Evolutionary conservation across 2,113 vertebrate species (phyloP), one percentile per base, ranked within the genome.

Genomic region (Catagonus wagneri): DNA sequence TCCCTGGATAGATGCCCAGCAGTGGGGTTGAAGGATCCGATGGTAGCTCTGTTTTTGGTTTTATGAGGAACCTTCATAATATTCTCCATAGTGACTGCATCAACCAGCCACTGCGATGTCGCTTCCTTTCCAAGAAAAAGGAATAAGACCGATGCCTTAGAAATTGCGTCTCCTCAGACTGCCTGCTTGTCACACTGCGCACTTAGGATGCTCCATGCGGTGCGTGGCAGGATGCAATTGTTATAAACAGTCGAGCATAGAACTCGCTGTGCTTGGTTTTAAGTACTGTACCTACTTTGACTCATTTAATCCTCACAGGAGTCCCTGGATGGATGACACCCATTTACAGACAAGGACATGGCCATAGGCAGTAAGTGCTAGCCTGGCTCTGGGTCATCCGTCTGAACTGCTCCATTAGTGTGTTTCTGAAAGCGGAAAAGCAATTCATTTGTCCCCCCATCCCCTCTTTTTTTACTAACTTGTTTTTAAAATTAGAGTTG

Each of bases 361-460:
- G 68, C 78, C 80, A 29, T 6, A 39, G 34, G 60, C 44, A 52
- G 29, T n/a, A 71, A 58, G 58, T 52, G 15, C 8, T 22, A 36
- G 15, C 29, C 29, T 83, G 58, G 34, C 65, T 84, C 71, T 83
- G 39, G 29, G 10, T 84, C 23, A 71, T 52, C 32, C 32, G 1
- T 81, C 34, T 75, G 52, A 75, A 50, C n/a, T 2, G 34, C 23
- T 7, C 29, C 39, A 54, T 3, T 11, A n/a, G 8, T 50, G 15
- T 32, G 25, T 74, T 27, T 95, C 58, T 69, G 34, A 54, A 89
- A 94, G 80, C 44, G 71, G 80, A 80, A 68, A 89, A 66, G 27
- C 6, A 36, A 39, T 54, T 65, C 2, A 79, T n/a, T 78, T 76
- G 4, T n/a, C 15, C 3, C 27, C 13, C 13, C n/a, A 44, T 8